These are phyloP conservation scores for Drosophila tristis DNA, from an alignment of 1,140 invertebrate genomes.

Conservation along the genomic window DNA sequence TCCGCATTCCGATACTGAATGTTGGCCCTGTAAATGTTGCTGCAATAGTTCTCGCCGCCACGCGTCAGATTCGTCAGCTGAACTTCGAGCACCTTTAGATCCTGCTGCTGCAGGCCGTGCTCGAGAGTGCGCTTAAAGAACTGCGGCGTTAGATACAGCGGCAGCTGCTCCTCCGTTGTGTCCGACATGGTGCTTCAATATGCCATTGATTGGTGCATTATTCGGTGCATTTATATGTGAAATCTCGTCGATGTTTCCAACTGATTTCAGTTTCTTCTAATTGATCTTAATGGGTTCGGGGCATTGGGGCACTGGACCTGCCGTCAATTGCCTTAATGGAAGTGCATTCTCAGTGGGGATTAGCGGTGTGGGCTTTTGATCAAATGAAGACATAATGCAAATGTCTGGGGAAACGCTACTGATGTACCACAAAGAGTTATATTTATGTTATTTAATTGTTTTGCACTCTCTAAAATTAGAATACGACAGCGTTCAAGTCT, in stretches of 20 bases:
- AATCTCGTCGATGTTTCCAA: slow-evolving; percentile 32
- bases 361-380: slow-evolving; percentile 57
- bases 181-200: slow-evolving; percentile 50
- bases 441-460: neutral
- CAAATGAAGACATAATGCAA: slow-evolving; percentile 10
- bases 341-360: slow-evolving; percentile 51
- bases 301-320: slow-evolving; percentile 33
- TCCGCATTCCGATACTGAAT: slow-evolving; percentile 55
- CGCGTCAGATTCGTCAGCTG: slow-evolving; percentile 60
- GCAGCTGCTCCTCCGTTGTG: slow-evolving; percentile 41
- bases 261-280: slow-evolving; percentile 30
- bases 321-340: slow-evolving; percentile 60
- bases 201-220: slow-evolving; percentile 15
- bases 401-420: neutral
- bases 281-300: slow-evolving; percentile 61
- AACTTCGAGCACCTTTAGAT: slow-evolving; percentile 64
- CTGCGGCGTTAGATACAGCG: slow-evolving; percentile 60
- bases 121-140: slow-evolving; percentile 66
- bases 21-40: slow-evolving; percentile 72
- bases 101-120: slow-evolving; percentile 63
- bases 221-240: slow-evolving; percentile 51
- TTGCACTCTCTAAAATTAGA: neutral
- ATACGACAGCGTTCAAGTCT: no score
- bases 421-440: neutral
- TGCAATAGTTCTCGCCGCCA: slow-evolving; percentile 82